Evolutionary conservation across 2,888 invertebrate species (phyloP).

Genomic region (Cheilosia vernalis): DNA sequence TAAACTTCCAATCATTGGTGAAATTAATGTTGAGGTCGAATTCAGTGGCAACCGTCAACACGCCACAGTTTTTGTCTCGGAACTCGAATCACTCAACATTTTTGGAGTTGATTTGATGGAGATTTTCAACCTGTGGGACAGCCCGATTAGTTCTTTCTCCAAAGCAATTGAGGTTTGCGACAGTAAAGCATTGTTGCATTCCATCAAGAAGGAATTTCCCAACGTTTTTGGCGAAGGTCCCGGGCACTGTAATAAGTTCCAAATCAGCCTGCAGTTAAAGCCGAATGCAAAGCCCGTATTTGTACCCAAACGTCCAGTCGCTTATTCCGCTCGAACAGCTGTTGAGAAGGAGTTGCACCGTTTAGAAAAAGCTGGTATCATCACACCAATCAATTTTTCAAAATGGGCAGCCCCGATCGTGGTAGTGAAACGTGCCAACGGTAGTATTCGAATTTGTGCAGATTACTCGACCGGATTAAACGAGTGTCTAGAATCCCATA

Average conservation of each 20-base stretch:
- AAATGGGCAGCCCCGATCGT: not conserved
- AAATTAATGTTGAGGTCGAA: no score
- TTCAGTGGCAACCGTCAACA: no score
- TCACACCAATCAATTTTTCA: not conserved
- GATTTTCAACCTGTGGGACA: not conserved
- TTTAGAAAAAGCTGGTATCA: not conserved
- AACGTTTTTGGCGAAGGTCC: not conserved
- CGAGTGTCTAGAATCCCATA: no score
- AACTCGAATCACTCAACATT: slow-evolving; percentile 3
- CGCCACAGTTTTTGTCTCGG: not conserved
- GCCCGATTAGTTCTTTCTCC: not conserved
- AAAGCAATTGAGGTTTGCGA: not conserved
- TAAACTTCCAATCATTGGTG: no score
- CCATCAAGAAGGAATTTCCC: not conserved
- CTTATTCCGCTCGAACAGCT: not conserved
- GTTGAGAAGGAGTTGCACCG: not conserved
- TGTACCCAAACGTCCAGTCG: no score
- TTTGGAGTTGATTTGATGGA: no score
- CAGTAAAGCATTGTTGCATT: slow-evolving; percentile 4
- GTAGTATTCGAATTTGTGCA: no score
- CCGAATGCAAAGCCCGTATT: no score
- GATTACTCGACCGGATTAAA: no score
- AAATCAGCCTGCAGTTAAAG: no score
- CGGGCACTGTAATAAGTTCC: no score
- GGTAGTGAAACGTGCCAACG: slow-evolving; percentile 19